These are phyloP conservation scores for Rhynchotus rufescens DNA, from an alignment of 2,797 vertebrate species.

Conservation along the genomic window DNA sequence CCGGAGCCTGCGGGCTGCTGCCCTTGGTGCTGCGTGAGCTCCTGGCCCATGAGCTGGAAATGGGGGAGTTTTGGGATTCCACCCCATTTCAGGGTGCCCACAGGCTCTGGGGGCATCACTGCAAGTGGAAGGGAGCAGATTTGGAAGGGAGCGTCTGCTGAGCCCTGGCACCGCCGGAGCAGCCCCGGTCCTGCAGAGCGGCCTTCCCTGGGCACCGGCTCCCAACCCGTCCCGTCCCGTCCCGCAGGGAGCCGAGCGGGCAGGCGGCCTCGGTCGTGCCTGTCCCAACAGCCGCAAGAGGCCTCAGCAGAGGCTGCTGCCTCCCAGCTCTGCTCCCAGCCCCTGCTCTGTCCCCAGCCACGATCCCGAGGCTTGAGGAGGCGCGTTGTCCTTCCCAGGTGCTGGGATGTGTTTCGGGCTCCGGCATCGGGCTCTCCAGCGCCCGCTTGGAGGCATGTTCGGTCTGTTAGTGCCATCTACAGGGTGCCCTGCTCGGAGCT, in stretches of 20 bases:
- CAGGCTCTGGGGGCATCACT: not conserved
- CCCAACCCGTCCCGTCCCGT: too few relatives aligned
- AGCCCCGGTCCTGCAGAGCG: too few relatives aligned
- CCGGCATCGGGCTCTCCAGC: not conserved
- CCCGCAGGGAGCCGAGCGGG: too few relatives aligned
- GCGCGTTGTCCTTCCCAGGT: not conserved
- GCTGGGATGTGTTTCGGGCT: not conserved
- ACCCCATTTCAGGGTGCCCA: accelerated
- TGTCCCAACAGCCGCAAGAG: too few relatives aligned
- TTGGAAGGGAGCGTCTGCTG: not conserved
- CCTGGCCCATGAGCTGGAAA: not conserved
- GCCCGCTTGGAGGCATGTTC: not conserved
- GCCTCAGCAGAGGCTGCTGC: not conserved
- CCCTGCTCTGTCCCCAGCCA: too few relatives aligned
- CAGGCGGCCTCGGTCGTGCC: too few relatives aligned
- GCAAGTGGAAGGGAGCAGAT: not conserved
- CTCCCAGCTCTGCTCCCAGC: too few relatives aligned
- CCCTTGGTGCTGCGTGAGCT: not conserved
- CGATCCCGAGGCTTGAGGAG: not conserved
- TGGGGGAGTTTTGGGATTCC: accelerated
- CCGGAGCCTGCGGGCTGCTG: not conserved
- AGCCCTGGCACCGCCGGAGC: not conserved
- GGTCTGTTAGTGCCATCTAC: constrained; percentile 71
- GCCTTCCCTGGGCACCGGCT: too few relatives aligned
- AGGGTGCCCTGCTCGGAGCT: constrained; percentile 33